Evolutionary conservation across 2,113 vertebrate genomes (phyloP).

Genomic region (Ranitomeya variabilis): DNA sequence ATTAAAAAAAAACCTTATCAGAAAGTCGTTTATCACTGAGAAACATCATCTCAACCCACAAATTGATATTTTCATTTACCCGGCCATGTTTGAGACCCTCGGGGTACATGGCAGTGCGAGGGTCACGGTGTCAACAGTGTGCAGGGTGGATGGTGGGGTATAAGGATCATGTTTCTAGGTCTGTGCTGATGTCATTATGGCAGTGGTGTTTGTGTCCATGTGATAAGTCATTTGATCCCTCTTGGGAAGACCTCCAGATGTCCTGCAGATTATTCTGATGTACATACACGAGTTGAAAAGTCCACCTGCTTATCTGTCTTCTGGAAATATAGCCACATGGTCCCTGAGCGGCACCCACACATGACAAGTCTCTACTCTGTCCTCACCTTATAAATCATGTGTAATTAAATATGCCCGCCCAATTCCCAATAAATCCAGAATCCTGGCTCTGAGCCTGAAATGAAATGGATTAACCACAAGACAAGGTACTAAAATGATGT

Average conservation of each 20-base stretch:
- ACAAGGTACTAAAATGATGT: conserved; percentile 44
- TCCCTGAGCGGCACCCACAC: conserved; percentile 26
- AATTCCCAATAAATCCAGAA: conserved; percentile 49
- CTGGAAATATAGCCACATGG: conserved; percentile 23
- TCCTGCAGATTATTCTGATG: conserved; percentile 4
- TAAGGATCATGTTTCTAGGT: neutral
- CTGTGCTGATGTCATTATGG: neutral
- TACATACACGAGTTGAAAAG: neutral
- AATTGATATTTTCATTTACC: too few species aligned
- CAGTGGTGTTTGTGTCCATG: neutral
- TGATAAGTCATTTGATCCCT: conserved; percentile 8
- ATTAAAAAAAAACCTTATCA: too few species aligned
- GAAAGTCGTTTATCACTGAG: too few species aligned
- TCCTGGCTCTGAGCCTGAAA: conserved; percentile 33
- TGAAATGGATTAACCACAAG: conserved; percentile 46
- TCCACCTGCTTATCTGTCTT: conserved; percentile 37
- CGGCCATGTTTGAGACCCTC: too few species aligned
- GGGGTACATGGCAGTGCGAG: too few species aligned
- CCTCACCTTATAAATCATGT: conserved; percentile 50
- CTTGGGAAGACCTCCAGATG: conserved; percentile 5
- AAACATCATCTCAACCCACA: too few species aligned
- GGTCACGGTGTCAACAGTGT: too few species aligned
- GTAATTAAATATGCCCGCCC: conserved; percentile 57
- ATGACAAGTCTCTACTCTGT: conserved; percentile 47
- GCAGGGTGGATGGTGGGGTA: neutral